Evolutionary conservation across 2,888 invertebrate species (phyloP).

Genomic region (Steinernema hermaphroditum): DNA sequence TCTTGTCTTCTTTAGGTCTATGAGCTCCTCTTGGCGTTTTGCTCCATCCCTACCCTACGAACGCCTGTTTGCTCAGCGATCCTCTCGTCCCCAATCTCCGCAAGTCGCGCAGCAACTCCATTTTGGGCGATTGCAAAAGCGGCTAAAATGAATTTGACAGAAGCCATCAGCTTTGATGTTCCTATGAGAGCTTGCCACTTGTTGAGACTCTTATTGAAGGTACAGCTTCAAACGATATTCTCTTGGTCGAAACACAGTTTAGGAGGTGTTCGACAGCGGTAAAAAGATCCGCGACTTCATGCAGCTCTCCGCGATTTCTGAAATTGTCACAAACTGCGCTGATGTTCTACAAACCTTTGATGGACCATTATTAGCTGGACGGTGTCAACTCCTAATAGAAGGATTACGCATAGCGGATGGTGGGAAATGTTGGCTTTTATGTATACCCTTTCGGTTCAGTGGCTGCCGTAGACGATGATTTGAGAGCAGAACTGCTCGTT

Average conservation of each 20-base stretch:
- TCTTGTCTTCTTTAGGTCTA: slow-evolving; percentile 63
- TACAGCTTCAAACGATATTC: neutral
- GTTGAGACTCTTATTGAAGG: slow-evolving; percentile 49
- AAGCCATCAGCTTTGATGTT: slow-evolving; percentile 45
- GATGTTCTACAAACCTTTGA: neutral
- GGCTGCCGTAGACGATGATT: slow-evolving; percentile 32
- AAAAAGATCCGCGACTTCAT: slow-evolving; percentile 30
- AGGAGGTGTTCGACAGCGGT: slow-evolving; percentile 21
- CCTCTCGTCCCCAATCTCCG: slow-evolving; percentile 30
- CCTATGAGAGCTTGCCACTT: slow-evolving; percentile 53
- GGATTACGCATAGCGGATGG: slow-evolving; percentile 59
- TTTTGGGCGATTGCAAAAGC: slow-evolving; percentile 63
- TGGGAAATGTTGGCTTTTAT: slow-evolving; percentile 33
- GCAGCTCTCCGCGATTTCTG: neutral
- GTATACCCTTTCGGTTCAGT: slow-evolving; percentile 39
- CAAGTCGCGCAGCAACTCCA: slow-evolving; percentile 52
- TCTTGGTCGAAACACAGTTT: no score
- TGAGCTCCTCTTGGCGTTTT: slow-evolving; percentile 67
- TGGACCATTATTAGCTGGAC: slow-evolving; percentile 18
- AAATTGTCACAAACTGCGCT: neutral
- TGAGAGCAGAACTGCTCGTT: slow-evolving; percentile 37
- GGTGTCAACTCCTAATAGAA: slow-evolving; percentile 63
- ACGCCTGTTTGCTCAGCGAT: slow-evolving; percentile 51
- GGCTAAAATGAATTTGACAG: slow-evolving; percentile 63
- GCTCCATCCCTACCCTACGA: slow-evolving; percentile 63